Conservation (phyloP, 2,797 vertebrate genomes). For the Poecilia picta region DNA sequence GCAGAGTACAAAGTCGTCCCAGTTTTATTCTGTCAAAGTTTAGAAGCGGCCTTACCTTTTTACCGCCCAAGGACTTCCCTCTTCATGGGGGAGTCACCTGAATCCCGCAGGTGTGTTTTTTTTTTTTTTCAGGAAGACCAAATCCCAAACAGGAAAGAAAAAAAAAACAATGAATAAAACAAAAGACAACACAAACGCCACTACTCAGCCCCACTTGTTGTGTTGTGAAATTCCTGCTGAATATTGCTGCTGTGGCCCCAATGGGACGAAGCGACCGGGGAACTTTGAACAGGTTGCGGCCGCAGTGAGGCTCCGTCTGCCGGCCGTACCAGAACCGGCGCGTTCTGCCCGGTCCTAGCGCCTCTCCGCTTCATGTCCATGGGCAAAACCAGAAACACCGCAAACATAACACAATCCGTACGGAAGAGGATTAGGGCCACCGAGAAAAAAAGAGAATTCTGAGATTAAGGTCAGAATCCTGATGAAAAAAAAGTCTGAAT, state of each 20-base stretch:
- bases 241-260: background rate
- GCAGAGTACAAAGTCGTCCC: no score
- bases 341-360: conserved; percentile 13
- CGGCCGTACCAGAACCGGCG: conserved; percentile 13
- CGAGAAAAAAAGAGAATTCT: no score
- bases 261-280: conserved; percentile 20
- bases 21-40: background rate
- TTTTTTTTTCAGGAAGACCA: conserved; percentile 55
- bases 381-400: background rate
- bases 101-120: conserved; percentile 73
- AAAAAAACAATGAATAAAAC: background rate
- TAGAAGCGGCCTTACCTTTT: conserved; percentile 67
- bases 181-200: conserved; percentile 14
- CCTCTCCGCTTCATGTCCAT: background rate
- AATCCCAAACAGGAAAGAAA: background rate
- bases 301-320: conserved; percentile 17
- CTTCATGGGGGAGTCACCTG: conserved; percentile 71
- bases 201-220: no score
- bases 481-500: no score
- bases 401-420: background rate
- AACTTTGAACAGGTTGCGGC: conserved; percentile 68
- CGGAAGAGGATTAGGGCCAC: no score
- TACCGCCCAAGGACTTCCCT: conserved; percentile 61
- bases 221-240: background rate
- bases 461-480: no score